A percentile compares a stretch with the other conserved stretches of the same genome.
Evolutionary conservation across 2,797 vertebrate genomes (phyloP).

Genomic region (Sebastes hubbsi): DNA sequence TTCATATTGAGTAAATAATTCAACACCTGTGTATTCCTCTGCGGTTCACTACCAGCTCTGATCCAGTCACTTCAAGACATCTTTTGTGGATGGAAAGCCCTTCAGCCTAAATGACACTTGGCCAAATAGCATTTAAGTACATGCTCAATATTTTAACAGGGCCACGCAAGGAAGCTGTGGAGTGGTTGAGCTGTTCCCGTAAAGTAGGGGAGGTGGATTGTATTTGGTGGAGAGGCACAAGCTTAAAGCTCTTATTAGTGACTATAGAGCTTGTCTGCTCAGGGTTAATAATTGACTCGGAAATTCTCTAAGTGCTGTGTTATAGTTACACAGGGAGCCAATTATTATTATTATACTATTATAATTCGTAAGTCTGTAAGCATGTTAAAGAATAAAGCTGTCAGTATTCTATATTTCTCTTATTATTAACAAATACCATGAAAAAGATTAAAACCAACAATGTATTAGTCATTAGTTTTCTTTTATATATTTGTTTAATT

Average conservation of each 20-base stretch:
- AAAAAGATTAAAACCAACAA: background rate
- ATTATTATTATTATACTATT: background rate
- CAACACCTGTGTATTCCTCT: constrained; percentile 79
- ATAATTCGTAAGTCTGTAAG: background rate
- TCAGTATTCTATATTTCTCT: background rate
- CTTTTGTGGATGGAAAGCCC: constrained; percentile 84
- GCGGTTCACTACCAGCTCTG: constrained; percentile 74
- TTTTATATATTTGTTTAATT: background rate
- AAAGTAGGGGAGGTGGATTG: constrained; percentile 74
- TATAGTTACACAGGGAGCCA: background rate
- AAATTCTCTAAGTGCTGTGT: constrained; percentile 1
- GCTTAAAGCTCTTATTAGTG: constrained; percentile 42
- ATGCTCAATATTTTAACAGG: constrained; percentile 88
- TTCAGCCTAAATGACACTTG: constrained; percentile 87
- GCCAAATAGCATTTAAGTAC: constrained; percentile 89
- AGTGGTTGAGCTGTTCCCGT: constrained; percentile 58
- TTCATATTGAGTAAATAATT: constrained; percentile 83
- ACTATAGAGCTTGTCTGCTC: constrained; percentile 33
- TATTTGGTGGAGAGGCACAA: constrained; percentile 37
- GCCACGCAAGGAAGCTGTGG: constrained; percentile 71
- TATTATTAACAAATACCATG: background rate
- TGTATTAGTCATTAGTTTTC: background rate
- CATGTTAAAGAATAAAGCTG: background rate
- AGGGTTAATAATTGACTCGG: constrained; percentile 19
- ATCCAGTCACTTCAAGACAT: constrained; percentile 84